A percentile compares a stretch with the other conserved stretches of the same genome.
These are phyloP conservation scores for Pterostichus madidus DNA, from an alignment of 2,888 invertebrate species.

Conservation along the genomic window DNA sequence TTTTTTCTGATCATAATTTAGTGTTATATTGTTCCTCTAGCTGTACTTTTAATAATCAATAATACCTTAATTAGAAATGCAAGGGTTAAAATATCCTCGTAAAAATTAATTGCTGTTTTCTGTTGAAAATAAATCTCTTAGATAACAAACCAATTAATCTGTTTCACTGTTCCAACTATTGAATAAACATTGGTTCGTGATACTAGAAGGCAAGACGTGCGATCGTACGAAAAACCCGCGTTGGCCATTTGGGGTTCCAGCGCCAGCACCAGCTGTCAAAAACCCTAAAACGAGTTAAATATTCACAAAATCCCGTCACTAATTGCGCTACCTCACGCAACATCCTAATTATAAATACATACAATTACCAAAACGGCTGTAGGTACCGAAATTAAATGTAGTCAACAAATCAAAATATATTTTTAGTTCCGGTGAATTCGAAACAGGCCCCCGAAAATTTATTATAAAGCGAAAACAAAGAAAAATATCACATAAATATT, in stretches of 20 bases:
- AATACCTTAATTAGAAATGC: no score
- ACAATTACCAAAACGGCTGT: conserved; percentile 61
- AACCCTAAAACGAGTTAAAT: conserved; percentile 62
- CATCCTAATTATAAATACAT: conserved; percentile 63
- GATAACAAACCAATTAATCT: conserved; percentile 42
- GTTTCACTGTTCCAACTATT: conserved; percentile 6
- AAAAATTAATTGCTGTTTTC: neutral
- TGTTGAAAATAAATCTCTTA: conserved; percentile 11
- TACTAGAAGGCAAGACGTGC: neutral
- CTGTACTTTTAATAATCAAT: no score
- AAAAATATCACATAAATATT: conserved; percentile 45
- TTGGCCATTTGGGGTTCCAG: conserved; percentile 8
- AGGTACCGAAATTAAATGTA: conserved; percentile 14
- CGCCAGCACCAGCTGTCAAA: conserved; percentile 48
- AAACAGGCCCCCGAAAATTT: conserved; percentile 38
- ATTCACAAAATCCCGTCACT: conserved; percentile 49
- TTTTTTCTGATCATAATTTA: no score
- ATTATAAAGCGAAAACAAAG: conserved; percentile 52
- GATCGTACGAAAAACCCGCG: conserved; percentile 14
- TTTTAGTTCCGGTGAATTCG: conserved; percentile 43
- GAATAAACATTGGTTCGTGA: conserved; percentile 31
- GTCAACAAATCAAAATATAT: conserved; percentile 59
- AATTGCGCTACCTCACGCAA: conserved; percentile 57
- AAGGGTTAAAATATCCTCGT: no score
- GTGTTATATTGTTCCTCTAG: no score